Percentiles rank a stretch among this genome's conserved stretches.
These are phyloP conservation scores for Lagopus muta DNA, from an alignment of 2,113 vertebrate species.

Conservation along the genomic window DNA sequence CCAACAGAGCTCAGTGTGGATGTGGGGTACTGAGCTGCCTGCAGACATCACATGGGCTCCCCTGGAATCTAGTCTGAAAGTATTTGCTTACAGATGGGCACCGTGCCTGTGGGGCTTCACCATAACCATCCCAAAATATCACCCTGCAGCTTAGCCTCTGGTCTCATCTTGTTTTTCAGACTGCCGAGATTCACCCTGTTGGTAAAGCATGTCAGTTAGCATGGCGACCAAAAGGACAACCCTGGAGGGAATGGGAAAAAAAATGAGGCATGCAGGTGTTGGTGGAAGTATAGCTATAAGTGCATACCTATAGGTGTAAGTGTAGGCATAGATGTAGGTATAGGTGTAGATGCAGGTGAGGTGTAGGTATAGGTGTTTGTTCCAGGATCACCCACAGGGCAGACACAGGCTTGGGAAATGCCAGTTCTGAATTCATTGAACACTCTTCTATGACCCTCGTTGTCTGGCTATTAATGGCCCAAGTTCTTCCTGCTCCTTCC, in stretches of 20 bases:
- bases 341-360: fast-evolving
- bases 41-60: background rate
- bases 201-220: background rate
- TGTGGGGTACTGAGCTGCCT: background rate
- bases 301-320: no score
- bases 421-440: background rate
- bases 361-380: fast-evolving
- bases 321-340: background rate
- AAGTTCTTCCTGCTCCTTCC: background rate
- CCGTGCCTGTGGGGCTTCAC: background rate
- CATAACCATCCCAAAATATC: background rate
- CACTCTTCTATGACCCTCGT: background rate
- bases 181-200: background rate
- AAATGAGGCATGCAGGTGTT: background rate
- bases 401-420: background rate
- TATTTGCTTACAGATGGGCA: background rate
- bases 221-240: background rate
- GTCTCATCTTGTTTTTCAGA: background rate
- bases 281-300: background rate
- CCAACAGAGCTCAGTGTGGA: background rate
- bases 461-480: background rate
- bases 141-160: background rate
- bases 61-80: background rate
- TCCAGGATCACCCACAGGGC: background rate
- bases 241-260: background rate